A percentile compares a stretch with the other conserved stretches of the same genome.
Conservation (phyloP, 2,113 vertebrate species). For the Octodon degus region DNA sequence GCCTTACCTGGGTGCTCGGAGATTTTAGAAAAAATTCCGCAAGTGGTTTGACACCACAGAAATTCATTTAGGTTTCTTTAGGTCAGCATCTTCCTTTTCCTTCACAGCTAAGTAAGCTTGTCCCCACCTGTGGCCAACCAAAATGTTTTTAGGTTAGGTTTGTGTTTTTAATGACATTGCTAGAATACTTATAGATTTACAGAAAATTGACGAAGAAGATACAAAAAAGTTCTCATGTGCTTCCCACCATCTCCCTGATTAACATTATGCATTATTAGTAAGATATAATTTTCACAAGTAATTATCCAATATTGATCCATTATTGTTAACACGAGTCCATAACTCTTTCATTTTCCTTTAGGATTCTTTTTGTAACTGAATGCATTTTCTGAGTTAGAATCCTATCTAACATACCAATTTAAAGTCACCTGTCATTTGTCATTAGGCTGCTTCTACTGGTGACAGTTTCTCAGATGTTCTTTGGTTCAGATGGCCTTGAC, state of each 20-base stretch:
- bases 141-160: background rate
- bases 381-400: background rate
- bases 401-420: background rate
- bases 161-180: background rate
- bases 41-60: background rate
- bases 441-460: background rate
- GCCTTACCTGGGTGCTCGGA: background rate
- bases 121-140: background rate
- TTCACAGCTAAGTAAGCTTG: background rate
- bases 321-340: background rate
- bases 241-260: background rate
- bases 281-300: background rate
- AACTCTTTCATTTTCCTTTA: background rate
- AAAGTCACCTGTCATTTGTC: background rate
- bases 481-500: background rate
- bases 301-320: background rate
- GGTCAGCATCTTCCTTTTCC: background rate
- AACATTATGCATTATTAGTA: background rate
- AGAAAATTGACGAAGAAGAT: background rate
- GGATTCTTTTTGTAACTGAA: background rate
- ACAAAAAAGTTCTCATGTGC: background rate
- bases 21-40: background rate
- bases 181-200: background rate
- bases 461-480: background rate
- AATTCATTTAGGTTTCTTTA: background rate